Evolutionary conservation across 2,888 invertebrate genomes (phyloP).

Genomic region (Mythimna loreyi): DNA sequence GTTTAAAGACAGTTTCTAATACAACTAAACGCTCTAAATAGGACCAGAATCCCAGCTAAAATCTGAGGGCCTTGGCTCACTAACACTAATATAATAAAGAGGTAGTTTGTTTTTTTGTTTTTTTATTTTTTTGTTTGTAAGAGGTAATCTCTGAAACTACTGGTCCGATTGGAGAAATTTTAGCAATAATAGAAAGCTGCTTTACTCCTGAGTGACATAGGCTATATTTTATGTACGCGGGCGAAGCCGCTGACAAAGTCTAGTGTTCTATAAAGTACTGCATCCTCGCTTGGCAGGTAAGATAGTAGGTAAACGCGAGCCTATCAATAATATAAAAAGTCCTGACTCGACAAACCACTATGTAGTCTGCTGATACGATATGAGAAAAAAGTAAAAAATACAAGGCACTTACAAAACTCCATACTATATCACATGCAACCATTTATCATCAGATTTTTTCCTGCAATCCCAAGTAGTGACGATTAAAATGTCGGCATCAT

Average conservation of each 20-base stretch:
- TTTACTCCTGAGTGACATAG: too few relatives aligned
- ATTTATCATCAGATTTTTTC: slow-evolving; percentile 21
- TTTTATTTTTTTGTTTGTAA: too few relatives aligned
- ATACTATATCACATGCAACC: neutral
- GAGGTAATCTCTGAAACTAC: too few relatives aligned
- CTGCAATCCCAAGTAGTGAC: neutral
- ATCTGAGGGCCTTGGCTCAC: too few relatives aligned
- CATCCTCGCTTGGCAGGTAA: neutral
- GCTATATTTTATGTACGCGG: too few relatives aligned
- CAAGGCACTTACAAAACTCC: neutral
- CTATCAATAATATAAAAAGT: slow-evolving; percentile 2
- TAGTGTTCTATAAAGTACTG: neutral
- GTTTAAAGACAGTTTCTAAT: neutral
- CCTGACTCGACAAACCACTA: neutral
- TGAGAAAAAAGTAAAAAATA: neutral
- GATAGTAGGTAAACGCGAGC: neutral
- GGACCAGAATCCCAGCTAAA: too few relatives aligned
- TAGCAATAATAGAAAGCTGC: too few relatives aligned
- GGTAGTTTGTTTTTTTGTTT: too few relatives aligned
- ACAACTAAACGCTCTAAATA: too few relatives aligned
- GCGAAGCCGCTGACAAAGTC: too few relatives aligned
- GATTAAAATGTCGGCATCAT: slow-evolving; percentile 44
- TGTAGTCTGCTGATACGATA: neutral
- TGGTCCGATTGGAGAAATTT: too few relatives aligned
- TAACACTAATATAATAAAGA: too few relatives aligned